Percentiles rank a stretch among this genome's conserved stretches.
phyloP scores from a whole-genome alignment of 2,888 invertebrate genomes.

The Vanessa cardui region DNA sequence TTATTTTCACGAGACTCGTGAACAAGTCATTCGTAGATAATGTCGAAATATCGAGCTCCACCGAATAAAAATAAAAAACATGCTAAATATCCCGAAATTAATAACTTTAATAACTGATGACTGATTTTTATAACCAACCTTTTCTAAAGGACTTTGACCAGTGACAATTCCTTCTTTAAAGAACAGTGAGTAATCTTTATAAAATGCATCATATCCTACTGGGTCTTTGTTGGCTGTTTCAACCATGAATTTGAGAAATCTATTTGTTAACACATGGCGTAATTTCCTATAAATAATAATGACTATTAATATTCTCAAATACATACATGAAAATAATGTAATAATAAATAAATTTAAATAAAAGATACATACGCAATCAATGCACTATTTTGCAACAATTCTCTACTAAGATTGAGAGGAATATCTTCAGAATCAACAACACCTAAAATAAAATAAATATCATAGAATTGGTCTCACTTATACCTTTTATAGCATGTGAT shows the following conservation, averaged over 20 bases:
- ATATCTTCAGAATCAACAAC: slow-evolving; percentile 99
- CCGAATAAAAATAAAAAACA: too few relatives aligned
- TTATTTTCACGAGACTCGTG: too few relatives aligned
- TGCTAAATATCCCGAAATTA: too few relatives aligned
- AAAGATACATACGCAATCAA: slow-evolving; percentile 87
- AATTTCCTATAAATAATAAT: slow-evolving; percentile 84
- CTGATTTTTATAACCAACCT: slow-evolving; percentile 76
- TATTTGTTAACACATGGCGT: slow-evolving; percentile 90
- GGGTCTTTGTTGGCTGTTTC: slow-evolving; percentile 93
- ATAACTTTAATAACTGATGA: not conserved
- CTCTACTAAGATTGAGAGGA: slow-evolving; percentile 97
- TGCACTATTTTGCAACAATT: slow-evolving; percentile 96
- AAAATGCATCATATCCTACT: slow-evolving; percentile 92
- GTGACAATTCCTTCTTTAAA: slow-evolving; percentile 98
- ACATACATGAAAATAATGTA: not conserved
- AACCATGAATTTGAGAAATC: slow-evolving; percentile 91
- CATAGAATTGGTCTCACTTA: too few relatives aligned
- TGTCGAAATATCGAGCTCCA: too few relatives aligned
- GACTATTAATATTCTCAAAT: not conserved
- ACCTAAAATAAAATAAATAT: slow-evolving; percentile 73
- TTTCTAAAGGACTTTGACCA: slow-evolving; percentile 89
- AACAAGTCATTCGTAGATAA: too few relatives aligned
- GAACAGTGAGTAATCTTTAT: slow-evolving; percentile 95
- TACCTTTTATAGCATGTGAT: too few relatives aligned
- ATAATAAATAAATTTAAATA: not conserved